Evolutionary conservation across 2,888 invertebrate species (phyloP).

Genomic region (Eupithecia vulgata): DNA sequence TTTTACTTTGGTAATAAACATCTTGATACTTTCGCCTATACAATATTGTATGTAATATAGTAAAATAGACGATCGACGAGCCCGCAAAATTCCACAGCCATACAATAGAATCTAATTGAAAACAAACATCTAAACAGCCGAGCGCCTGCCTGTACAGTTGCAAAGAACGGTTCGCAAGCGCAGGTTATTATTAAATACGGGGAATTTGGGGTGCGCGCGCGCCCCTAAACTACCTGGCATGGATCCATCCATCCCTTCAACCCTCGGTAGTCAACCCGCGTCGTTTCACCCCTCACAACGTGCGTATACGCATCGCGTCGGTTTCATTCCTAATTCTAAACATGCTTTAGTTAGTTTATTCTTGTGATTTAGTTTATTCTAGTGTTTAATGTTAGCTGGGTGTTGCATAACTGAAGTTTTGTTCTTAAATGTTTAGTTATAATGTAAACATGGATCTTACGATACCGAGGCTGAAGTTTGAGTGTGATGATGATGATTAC

Average conservation of each 20-base stretch:
- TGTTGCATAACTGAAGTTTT: neutral
- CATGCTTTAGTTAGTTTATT: slow-evolving; percentile 6
- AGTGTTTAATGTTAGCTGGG: slow-evolving; percentile 11
- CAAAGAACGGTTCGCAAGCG: slow-evolving; percentile 52
- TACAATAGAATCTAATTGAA: slow-evolving; percentile 51
- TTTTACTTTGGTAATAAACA: neutral
- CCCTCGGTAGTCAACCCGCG: slow-evolving; percentile 48
- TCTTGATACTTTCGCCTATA: neutral
- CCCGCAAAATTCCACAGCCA: slow-evolving; percentile 35
- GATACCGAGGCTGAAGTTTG: slow-evolving; percentile 68
- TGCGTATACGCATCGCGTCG: slow-evolving; percentile 64
- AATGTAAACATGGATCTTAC: slow-evolving; percentile 73
- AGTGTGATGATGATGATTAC: slow-evolving; percentile 65
- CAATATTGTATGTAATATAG: neutral
- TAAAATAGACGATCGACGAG: neutral
- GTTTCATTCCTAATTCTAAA: slow-evolving; percentile 35
- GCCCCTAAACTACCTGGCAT: slow-evolving; percentile 71
- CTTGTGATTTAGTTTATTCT: slow-evolving; percentile 24
- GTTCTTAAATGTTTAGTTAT: slow-evolving; percentile 38
- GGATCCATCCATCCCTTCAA: slow-evolving; percentile 45
- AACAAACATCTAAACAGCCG: slow-evolving; percentile 52
- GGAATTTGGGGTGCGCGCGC: slow-evolving; percentile 63
- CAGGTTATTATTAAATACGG: slow-evolving; percentile 61
- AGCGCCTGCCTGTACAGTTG: slow-evolving; percentile 46
- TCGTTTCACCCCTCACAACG: slow-evolving; percentile 66